Percentiles rank a stretch among this genome's conserved stretches.
These are phyloP conservation scores for Catalaphyllia jardinei DNA, from an alignment of 64 coral and sea anemone species.

Conservation along the genomic window DNA sequence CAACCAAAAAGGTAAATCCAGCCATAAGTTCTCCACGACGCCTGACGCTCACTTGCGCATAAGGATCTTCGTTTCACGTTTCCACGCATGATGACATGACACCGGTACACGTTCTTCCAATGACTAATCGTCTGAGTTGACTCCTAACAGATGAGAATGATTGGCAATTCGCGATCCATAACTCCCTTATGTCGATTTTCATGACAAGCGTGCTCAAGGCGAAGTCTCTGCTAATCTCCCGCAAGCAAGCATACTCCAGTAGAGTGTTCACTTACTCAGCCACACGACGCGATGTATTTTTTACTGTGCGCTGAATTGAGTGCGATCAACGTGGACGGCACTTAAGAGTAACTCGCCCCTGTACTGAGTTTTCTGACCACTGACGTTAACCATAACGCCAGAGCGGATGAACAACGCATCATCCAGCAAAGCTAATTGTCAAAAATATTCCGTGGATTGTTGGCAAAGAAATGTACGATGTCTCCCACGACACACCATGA, in stretches of 20 bases:
- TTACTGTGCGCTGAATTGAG: slow-evolving; percentile 7
- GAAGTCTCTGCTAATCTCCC: slow-evolving; percentile 39
- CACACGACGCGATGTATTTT: slow-evolving; percentile 28
- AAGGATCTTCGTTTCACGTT: slow-evolving; percentile 36
- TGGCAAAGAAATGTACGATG: slow-evolving; percentile 66
- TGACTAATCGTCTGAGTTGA: slow-evolving; percentile 49
- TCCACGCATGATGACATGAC: slow-evolving; percentile 59
- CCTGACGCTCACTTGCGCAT: slow-evolving; percentile 24
- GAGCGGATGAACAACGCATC: slow-evolving; percentile 58
- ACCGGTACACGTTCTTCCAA: slow-evolving; percentile 52
- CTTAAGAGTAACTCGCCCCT: slow-evolving; percentile 69
- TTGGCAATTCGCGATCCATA: slow-evolving; percentile 16
- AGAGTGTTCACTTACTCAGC: slow-evolving; percentile 57
- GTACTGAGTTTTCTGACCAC: slow-evolving; percentile 56
- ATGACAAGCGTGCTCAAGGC: slow-evolving; percentile 43
- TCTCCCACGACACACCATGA: slow-evolving; percentile 10
- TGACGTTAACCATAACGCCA: slow-evolving; percentile 43
- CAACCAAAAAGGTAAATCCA: slow-evolving; percentile 40
- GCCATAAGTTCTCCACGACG: slow-evolving; percentile 24
- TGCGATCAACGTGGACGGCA: slow-evolving; percentile 42
- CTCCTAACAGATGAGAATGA: slow-evolving; percentile 43
- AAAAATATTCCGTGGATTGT: slow-evolving; percentile 22
- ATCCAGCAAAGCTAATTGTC: slow-evolving; percentile 48
- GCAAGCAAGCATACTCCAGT: slow-evolving; percentile 34
- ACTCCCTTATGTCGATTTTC: slow-evolving; percentile 38